Evolutionary conservation across 2,113 vertebrate genomes (phyloP).

Genomic region (Dipodomys ordii): DNA sequence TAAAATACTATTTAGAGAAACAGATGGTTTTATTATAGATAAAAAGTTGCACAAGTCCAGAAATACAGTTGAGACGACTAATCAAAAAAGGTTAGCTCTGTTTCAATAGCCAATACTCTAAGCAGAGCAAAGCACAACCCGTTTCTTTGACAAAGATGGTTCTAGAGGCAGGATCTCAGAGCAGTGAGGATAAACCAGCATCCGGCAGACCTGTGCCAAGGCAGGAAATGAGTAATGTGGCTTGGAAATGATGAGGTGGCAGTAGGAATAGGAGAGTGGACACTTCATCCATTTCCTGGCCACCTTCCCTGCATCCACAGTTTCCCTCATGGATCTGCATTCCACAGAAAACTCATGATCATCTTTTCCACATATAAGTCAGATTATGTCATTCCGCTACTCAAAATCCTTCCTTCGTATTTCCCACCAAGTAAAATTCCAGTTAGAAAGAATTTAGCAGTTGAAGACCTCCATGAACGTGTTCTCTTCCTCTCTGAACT

Average conservation of each 20-base stretch:
- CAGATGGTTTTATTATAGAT: background rate
- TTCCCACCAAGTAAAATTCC: background rate
- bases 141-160: background rate
- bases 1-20: conserved; percentile 22
- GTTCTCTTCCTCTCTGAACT: background rate
- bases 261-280: background rate
- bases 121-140: background rate
- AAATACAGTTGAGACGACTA: background rate
- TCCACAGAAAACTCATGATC: background rate
- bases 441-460: background rate
- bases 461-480: background rate
- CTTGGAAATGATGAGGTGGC: background rate
- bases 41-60: background rate
- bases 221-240: background rate
- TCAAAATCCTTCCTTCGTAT: background rate
- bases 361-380: background rate
- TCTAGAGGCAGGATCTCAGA: background rate
- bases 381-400: background rate
- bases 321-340: background rate
- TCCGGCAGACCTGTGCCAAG: background rate
- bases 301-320: too few species aligned
- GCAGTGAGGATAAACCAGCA: background rate
- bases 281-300: background rate
- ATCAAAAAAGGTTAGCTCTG: background rate
- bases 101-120: background rate